phyloP scores from a whole-genome alignment of 1,140 invertebrate genomes.

The Pantala flavescens region DNA sequence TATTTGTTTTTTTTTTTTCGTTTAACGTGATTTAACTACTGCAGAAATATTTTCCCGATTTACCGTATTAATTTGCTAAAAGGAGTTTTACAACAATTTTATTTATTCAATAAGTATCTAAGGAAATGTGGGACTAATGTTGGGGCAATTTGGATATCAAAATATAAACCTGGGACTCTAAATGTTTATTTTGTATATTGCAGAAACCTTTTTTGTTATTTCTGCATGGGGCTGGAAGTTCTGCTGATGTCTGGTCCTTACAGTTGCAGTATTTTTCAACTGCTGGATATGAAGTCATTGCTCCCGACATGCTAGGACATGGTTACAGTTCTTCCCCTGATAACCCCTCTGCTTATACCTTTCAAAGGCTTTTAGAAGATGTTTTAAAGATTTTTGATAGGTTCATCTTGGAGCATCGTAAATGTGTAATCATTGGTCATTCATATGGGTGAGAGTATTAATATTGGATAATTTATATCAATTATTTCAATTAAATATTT shows the following conservation, averaged over 20 bases:
- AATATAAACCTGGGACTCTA: no score
- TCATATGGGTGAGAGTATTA: slow-evolving; percentile 45
- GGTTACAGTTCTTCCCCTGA: slow-evolving; percentile 54
- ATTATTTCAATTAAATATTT: no score
- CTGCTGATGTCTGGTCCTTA: slow-evolving; percentile 53
- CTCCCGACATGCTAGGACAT: slow-evolving; percentile 61
- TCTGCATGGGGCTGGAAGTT: slow-evolving; percentile 61
- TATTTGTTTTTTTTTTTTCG: not conserved
- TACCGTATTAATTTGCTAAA: not conserved
- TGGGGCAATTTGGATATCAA: no score
- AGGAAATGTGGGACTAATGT: no score
- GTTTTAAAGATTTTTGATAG: slow-evolving; percentile 50
- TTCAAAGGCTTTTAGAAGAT: slow-evolving; percentile 51
- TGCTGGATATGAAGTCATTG: slow-evolving; percentile 54
- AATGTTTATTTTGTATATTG: not conserved
- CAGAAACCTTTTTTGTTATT: slow-evolving; percentile 52
- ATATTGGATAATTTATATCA: no score
- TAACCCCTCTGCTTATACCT: slow-evolving; percentile 47
- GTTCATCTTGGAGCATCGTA: slow-evolving; percentile 38
- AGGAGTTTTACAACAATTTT: not conserved
- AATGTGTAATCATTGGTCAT: slow-evolving; percentile 46
- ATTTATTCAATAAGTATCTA: no score
- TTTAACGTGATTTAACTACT: not conserved
- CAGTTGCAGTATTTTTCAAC: slow-evolving; percentile 51
- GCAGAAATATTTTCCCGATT: no score